Evolutionary conservation across 2,797 vertebrate genomes (phyloP).

Genomic region (Ceryle rudis): DNA sequence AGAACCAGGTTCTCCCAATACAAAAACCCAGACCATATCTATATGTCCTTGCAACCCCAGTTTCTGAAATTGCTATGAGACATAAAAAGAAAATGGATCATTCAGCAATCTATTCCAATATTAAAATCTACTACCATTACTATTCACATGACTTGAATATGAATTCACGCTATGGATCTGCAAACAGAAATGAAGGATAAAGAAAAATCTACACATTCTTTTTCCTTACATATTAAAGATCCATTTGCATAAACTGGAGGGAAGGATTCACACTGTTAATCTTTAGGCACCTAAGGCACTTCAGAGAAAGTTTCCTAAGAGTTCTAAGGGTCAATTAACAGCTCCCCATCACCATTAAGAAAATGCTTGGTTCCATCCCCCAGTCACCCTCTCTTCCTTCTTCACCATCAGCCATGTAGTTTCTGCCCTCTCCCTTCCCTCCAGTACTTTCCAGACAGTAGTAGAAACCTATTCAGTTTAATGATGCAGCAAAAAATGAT

Average conservation of each 20-base stretch:
- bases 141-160: not conserved
- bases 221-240: not conserved
- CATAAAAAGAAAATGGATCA: not conserved
- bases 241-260: not conserved
- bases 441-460: not conserved
- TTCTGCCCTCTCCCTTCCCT: not conserved
- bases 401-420: not conserved
- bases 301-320: not conserved
- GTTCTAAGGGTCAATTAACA: not conserved
- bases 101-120: not conserved
- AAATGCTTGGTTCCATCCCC: not conserved
- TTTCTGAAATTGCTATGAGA: not conserved
- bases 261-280: not conserved
- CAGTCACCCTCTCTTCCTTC: not conserved
- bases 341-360: not conserved
- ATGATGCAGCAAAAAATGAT: not conserved
- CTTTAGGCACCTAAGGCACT: not conserved
- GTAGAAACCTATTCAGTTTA: not conserved
- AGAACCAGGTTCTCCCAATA: not conserved
- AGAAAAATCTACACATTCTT: not conserved
- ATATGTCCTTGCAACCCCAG: not conserved
- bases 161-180: not conserved
- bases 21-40: fast-evolving
- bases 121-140: not conserved
- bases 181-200: not conserved